phyloP scores from a whole-genome alignment of 2,888 invertebrate species.

The Hemicrepidius hirtus region DNA sequence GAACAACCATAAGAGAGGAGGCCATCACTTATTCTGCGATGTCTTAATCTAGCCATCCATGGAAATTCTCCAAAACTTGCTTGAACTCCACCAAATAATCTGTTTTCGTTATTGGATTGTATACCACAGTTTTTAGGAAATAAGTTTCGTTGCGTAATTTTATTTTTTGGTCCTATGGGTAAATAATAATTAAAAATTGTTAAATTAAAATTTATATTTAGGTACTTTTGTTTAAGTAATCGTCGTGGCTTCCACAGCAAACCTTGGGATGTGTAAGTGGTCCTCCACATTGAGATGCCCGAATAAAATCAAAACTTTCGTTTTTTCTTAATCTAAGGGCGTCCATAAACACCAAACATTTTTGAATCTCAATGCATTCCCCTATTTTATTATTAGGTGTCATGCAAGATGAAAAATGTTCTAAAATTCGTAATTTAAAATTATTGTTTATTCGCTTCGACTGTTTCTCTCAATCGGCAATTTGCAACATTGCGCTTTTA shows the following conservation, averaged over 20 bases:
- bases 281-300: constrained; percentile 63
- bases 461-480: no score
- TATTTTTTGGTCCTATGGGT: no score
- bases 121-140: constrained; percentile 67
- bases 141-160: constrained; percentile 20
- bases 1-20: constrained; percentile 70
- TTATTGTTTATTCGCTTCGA: no score
- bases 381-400: no score
- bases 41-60: constrained; percentile 74
- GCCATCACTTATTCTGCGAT: constrained; percentile 66
- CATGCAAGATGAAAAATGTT: no score
- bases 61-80: constrained; percentile 75
- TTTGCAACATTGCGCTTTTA: no score
- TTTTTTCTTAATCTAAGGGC: neutral
- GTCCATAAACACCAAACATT: constrained; percentile 67
- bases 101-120: constrained; percentile 58
- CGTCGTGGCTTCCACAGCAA: constrained; percentile 62
- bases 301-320: constrained; percentile 57
- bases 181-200: no score
- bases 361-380: constrained; percentile 69
- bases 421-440: no score
- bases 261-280: constrained; percentile 61
- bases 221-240: constrained; percentile 5
- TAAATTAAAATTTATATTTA: neutral
- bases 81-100: constrained; percentile 70